phyloP scores from a whole-genome alignment of 2,113 vertebrate species.

The Coptodon rendalli region DNA sequence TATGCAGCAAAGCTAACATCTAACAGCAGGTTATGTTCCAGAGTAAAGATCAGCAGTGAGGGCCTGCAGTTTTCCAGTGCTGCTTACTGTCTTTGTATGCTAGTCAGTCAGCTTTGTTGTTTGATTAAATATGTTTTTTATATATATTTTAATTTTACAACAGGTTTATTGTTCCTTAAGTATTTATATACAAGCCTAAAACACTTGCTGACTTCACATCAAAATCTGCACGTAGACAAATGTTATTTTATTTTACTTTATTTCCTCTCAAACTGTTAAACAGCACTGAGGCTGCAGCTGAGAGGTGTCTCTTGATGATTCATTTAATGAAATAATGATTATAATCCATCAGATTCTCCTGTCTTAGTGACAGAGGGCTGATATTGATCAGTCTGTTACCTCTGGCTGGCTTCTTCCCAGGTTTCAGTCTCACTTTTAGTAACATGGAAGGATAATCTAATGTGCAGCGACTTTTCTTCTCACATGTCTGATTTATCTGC shows the following conservation, averaged over 20 bases:
- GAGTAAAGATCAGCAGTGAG: background rate
- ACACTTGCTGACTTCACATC: background rate
- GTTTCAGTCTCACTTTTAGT: background rate
- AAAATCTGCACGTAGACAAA: background rate
- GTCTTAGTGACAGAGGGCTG: background rate
- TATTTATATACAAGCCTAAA: background rate
- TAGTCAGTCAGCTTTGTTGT: background rate
- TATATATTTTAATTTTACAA: background rate
- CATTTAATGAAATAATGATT: background rate
- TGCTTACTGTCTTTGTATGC: background rate
- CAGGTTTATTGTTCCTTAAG: background rate
- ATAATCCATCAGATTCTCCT: background rate
- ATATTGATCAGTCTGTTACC: background rate
- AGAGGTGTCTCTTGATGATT: background rate
- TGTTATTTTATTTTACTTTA: background rate
- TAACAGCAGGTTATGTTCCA: background rate
- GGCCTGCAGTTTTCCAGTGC: background rate
- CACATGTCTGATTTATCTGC: background rate
- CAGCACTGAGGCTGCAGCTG: background rate
- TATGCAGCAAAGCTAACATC: background rate
- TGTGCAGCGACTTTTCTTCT: background rate
- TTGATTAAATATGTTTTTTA: background rate
- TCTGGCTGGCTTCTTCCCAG: background rate
- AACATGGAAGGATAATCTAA: background rate
- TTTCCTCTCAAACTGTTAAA: background rate